Evolutionary conservation across 53 echinoderm and acorn worm species (phyloP), one percentile per base, ranked within the genome.

Genomic region (Paracentrotus lividus): DNA sequence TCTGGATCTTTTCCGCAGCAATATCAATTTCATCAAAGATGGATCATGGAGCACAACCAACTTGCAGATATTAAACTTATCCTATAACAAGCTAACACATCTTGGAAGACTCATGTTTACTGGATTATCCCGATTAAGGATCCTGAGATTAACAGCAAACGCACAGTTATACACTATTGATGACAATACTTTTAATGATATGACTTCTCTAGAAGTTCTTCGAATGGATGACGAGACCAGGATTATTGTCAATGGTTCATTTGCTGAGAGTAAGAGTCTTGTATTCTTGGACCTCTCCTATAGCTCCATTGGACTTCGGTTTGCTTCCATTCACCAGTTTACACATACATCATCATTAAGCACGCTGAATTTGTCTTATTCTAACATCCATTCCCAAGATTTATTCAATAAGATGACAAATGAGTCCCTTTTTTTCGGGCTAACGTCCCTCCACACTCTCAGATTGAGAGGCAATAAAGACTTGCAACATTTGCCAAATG

Each of bases 241-340:
- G 40, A 15, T 49, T 27, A 7, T 54, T 52, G 38, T 91, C 34
- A 75, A 54, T 4, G 56, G 77, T 36, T 24, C 42, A 14, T 76
- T 91, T 52, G 33, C 45, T 54, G 36, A 53, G 4, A 20, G 76
- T 76, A 23, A 13, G 36, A 91, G 55, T 0, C 91, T 91, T 0
- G 26, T 21, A 13, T 6, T 8, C 72, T 55, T 91, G 5, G 53
- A 76, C 51, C 26, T 26, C 13, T 91, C 91, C 15, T 91, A 27
- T 51, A 4, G 42, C 24, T 4, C 2, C 0, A 9, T 1, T 65
- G 27, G 44, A 13, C 10, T 91, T 0, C 2, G 0, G 0, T 27
- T 76, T 53, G n/a, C 26, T 0, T 91, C 77, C 2, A 53, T 49
- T 15, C 32, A 31, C 18, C 91, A 91, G 40, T 91, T 76, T 75